These are phyloP conservation scores for Myoxocephalus aenaeus DNA, from an alignment of 2,797 vertebrate genomes.

Conservation along the genomic window DNA sequence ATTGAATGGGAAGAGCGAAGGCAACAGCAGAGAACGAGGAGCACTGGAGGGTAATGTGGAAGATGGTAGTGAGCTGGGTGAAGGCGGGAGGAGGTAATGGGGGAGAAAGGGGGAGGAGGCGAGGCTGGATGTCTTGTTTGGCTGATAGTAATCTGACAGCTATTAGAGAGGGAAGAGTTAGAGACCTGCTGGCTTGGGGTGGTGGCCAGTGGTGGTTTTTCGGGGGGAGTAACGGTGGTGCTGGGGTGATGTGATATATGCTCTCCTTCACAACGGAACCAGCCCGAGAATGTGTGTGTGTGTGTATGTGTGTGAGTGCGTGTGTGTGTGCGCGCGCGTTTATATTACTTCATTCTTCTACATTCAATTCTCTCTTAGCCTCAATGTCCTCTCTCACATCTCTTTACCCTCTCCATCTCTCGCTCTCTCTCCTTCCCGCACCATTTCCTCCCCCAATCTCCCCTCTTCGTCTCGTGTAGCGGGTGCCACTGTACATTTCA, in stretches of 20 bases:
- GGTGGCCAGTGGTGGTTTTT: slow-evolving; percentile 36
- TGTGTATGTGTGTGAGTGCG: slow-evolving; percentile 41
- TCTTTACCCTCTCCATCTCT: slow-evolving; percentile 52
- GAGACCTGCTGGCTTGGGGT: slow-evolving; percentile 72
- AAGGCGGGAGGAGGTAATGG: slow-evolving; percentile 25
- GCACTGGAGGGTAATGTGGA: slow-evolving; percentile 45
- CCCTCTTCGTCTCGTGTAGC: slow-evolving; percentile 61
- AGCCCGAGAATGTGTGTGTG: slow-evolving; percentile 44
- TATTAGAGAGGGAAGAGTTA: slow-evolving; percentile 82
- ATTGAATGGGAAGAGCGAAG: slow-evolving; percentile 7
- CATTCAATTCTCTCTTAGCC: slow-evolving; percentile 83
- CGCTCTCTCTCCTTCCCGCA: slow-evolving; percentile 46
- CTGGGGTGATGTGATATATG: slow-evolving; percentile 76
- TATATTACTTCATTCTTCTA: slow-evolving; percentile 76
- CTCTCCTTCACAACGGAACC: slow-evolving; percentile 63
- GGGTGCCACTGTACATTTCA: slow-evolving; percentile 87
- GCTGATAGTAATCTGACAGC: slow-evolving; percentile 87
- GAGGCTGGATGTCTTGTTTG: slow-evolving; percentile 84
- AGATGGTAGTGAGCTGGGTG: slow-evolving; percentile 48
- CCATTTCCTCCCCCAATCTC: slow-evolving; percentile 65
- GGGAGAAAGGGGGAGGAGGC: slow-evolving; percentile 9
- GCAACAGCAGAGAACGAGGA: slow-evolving; percentile 45
- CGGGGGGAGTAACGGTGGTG: slow-evolving; percentile 36
- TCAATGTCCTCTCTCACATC: slow-evolving; percentile 76
- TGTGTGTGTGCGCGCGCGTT: slow-evolving; percentile 52